Base-by-base conservation (phyloP, 2,888 invertebrate genomes). In the Lepidocyrtinus sp. region DNA sequence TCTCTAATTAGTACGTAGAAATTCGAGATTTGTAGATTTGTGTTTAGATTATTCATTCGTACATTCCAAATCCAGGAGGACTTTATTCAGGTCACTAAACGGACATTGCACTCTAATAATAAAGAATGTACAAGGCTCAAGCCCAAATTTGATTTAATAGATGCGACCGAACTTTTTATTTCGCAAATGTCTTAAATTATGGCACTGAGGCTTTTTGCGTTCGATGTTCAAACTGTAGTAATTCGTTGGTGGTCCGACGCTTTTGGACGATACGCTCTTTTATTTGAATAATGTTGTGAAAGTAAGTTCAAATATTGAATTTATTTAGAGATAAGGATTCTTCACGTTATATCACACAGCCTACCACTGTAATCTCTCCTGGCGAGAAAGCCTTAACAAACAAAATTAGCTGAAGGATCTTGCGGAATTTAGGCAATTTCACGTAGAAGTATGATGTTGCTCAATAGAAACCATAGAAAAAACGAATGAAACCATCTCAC, bases 241-340 rank as follows among this genome's bases (percentile, higher is more conserved):
- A 36, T 19, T 59, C 59, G 59, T 59, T 59, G 59, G 59, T 59
- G 59, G 59, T 59, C 59, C n/a, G 2, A n/a, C n/a, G 9, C n/a
- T 55, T 3, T 55, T 55, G 9, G 22, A 59, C 3, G 59, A 59
- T n/a, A 59, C n/a, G 5, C 21, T 36, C 12, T 36, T 59, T 59
- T 59, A 59, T 59, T 59, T 59, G 59, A 59, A 59, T 2, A 59
- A 21, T 21, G n/a, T 59, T 59, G 59, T 21, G 59, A 59, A 59
- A 59, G 59, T 59, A 5, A 59, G 59, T 21, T 59, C 22, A 9
- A 59, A 59, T 22, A 59, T 21, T 59, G 50, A 17, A n/a, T n/a
- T n/a, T n/a, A n/a, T n/a, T n/a, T n/a, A n/a, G n/a, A n/a, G n/a
- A n/a, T n/a, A n/a, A n/a, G n/a, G n/a, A n/a, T n/a, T n/a, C n/a